phyloP scores from a whole-genome alignment of 2,113 vertebrate genomes.

The Dissostichus mawsoni region DNA sequence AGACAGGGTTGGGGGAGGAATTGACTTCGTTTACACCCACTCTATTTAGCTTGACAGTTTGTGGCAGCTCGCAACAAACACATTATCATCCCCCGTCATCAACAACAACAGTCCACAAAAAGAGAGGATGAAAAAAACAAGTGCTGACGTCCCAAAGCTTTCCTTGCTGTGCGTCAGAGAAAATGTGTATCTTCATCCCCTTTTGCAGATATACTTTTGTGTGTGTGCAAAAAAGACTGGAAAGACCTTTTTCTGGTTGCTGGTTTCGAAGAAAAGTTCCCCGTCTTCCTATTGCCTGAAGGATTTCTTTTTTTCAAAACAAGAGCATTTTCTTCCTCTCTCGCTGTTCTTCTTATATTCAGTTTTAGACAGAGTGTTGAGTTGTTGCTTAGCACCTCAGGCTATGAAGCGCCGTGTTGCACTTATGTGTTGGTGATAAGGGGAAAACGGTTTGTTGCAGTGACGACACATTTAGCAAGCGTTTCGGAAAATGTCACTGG shows the following conservation, averaged over 20 bases:
- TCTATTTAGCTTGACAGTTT: constrained; percentile 53
- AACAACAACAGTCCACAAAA: background rate
- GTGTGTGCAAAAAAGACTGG: background rate
- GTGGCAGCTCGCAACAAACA: constrained; percentile 18
- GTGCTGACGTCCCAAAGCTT: constrained; percentile 13
- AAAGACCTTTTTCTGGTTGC: background rate
- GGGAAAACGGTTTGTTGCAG: constrained; percentile 28
- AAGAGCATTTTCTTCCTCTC: constrained; percentile 43
- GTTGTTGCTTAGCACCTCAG: constrained; percentile 53
- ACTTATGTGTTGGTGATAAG: constrained; percentile 15
- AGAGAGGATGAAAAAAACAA: background rate
- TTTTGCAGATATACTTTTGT: background rate
- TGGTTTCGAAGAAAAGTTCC: constrained; percentile 68
- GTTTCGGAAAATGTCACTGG: constrained; percentile 29
- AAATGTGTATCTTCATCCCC: background rate
- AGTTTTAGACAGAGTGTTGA: constrained; percentile 47
- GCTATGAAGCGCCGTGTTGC: constrained; percentile 41
- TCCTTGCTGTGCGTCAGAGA: background rate
- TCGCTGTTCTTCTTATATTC: constrained; percentile 40
- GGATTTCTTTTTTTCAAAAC: constrained; percentile 42
- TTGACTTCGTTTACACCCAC: constrained; percentile 45
- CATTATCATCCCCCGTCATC: constrained; percentile 13
- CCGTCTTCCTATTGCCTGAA: constrained; percentile 52
- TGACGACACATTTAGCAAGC: constrained; percentile 14
- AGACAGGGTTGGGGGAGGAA: constrained; percentile 29